phyloP scores from a whole-genome alignment of 2,113 vertebrate genomes.

The Panthera leo region DNA sequence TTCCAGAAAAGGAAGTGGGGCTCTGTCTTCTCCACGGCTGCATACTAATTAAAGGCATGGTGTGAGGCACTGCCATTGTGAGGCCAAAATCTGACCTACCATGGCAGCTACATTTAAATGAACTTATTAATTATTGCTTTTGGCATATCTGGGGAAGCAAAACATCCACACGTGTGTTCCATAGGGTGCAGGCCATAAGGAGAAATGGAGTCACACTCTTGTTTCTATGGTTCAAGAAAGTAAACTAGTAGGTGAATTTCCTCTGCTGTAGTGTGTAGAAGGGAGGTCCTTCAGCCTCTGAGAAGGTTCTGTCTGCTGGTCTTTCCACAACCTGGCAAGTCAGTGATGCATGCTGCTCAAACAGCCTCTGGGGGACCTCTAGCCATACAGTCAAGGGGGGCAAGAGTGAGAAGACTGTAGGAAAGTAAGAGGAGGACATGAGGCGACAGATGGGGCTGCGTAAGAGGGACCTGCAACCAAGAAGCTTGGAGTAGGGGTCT shows the following conservation, averaged over 20 bases:
- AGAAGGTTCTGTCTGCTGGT: neutral
- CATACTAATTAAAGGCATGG: conserved; percentile 39
- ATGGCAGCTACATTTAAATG: neutral
- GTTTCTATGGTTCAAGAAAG: neutral
- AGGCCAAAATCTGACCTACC: neutral
- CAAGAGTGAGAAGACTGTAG: neutral
- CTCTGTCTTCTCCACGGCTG: neutral
- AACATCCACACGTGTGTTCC: neutral
- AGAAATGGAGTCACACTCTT: neutral
- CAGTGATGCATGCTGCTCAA: too few species aligned
- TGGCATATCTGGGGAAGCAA: neutral
- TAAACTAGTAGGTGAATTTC: neutral
- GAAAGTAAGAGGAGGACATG: neutral
- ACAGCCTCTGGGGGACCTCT: neutral
- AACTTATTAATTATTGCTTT: conserved; percentile 28
- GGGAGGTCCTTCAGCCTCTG: neutral
- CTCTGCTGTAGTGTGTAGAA: neutral
- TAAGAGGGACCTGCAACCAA: neutral
- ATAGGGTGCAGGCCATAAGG: neutral
- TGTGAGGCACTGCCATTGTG: neutral
- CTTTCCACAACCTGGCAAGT: neutral
- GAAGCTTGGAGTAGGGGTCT: neutral
- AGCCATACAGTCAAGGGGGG: neutral
- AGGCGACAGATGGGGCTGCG: neutral
- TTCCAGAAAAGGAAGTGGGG: conserved; percentile 54